A percentile compares a stretch with the other conserved stretches of the same genome.
Conservation (phyloP, 2,888 invertebrate genomes). For the Zele albiditarsus region DNA sequence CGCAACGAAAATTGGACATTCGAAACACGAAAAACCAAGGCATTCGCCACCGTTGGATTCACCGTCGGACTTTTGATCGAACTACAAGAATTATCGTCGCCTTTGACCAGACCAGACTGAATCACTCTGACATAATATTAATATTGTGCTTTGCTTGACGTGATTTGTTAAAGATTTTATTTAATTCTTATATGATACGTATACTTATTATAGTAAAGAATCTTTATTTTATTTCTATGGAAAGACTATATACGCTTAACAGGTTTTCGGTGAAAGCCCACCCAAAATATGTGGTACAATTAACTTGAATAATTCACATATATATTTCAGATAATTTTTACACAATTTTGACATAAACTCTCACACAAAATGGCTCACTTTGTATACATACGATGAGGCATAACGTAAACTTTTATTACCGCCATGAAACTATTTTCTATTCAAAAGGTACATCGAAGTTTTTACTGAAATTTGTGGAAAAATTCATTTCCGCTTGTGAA, state of each 20-base stretch:
- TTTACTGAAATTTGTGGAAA: not conserved
- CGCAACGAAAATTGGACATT: conserved; percentile 56
- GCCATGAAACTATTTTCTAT: not conserved
- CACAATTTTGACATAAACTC: too few relatives aligned
- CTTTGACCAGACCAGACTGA: conserved; percentile 39
- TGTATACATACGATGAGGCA: not conserved
- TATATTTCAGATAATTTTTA: too few relatives aligned
- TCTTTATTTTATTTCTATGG: too few relatives aligned
- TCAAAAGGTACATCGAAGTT: not conserved
- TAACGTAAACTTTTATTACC: conserved; percentile 15
- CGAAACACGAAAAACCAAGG: conserved; percentile 54
- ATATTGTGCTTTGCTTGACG: conserved; percentile 31
- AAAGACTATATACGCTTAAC: too few relatives aligned
- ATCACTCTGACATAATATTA: conserved; percentile 48
- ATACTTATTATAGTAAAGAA: too few relatives aligned
- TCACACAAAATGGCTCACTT: not conserved
- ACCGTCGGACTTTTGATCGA: conserved; percentile 66
- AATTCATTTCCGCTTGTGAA: conserved; percentile 21
- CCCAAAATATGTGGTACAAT: too few relatives aligned
- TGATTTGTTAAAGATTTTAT: not conserved
- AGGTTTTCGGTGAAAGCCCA: too few relatives aligned
- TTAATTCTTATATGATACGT: too few relatives aligned
- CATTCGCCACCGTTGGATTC: conserved; percentile 65
- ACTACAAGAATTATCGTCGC: conserved; percentile 64
- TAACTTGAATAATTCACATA: too few relatives aligned